Evolutionary conservation across 92 coral and sea anemone species (phyloP).

Genomic region (Anthopleura xanthogrammica): DNA sequence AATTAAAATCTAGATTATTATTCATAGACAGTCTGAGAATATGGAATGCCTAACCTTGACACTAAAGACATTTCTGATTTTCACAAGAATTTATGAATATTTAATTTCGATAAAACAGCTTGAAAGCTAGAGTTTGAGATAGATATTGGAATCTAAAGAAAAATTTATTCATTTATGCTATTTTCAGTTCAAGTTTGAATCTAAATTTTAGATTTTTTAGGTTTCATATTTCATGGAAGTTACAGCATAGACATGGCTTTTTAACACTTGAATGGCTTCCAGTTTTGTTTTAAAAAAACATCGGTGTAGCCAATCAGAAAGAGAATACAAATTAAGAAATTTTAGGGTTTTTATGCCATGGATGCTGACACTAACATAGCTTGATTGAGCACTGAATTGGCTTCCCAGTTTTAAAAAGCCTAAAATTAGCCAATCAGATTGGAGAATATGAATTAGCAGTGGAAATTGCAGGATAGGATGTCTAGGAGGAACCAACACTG

Average conservation of each 20-base stretch:
- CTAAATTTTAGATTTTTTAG: neutral
- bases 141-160: neutral
- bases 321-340: too few relatives aligned
- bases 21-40: neutral
- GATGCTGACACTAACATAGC: too few relatives aligned
- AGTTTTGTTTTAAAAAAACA: too few relatives aligned
- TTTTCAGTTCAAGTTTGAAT: neutral
- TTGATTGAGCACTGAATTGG: too few relatives aligned
- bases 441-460: neutral
- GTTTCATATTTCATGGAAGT: too few relatives aligned
- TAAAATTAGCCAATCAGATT: constrained; percentile 1
- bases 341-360: neutral
- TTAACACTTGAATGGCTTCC: too few relatives aligned
- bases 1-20: neutral
- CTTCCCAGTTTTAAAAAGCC: neutral
- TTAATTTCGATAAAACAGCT: neutral
- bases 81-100: neutral
- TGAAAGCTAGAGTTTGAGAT: neutral
- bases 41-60: neutral
- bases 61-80: neutral
- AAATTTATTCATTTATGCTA: neutral
- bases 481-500: too few relatives aligned
- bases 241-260: too few relatives aligned
- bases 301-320: too few relatives aligned
- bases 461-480: neutral